Conservation (phyloP, 2,888 invertebrate genomes). For the Nebria brevicollis region DNA sequence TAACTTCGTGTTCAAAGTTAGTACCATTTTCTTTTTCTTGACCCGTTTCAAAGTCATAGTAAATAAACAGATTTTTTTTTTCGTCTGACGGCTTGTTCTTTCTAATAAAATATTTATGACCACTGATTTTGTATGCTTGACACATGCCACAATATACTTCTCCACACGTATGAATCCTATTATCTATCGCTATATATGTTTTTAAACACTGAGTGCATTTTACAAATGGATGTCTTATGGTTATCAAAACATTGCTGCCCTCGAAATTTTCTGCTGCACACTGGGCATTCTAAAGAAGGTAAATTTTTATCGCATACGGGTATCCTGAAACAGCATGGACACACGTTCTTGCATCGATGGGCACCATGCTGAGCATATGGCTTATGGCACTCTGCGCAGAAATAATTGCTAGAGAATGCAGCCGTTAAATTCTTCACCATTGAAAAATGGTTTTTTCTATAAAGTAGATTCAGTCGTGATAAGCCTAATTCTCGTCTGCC, state of each 20-base stretch:
- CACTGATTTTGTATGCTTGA: not conserved
- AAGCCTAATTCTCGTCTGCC: too few species aligned
- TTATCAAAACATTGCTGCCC: constrained; percentile 25
- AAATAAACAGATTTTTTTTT: not conserved
- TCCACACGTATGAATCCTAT: not conserved
- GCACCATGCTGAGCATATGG: too few species aligned
- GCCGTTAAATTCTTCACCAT: too few species aligned
- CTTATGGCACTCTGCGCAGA: too few species aligned
- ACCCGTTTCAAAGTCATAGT: not conserved
- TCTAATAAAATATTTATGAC: not conserved
- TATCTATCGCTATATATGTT: not conserved
- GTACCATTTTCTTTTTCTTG: not conserved
- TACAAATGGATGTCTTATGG: constrained; percentile 10
- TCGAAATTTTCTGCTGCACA: constrained; percentile 29
- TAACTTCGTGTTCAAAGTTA: not conserved
- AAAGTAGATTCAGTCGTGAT: too few species aligned
- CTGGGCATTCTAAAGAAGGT: constrained; percentile 10
- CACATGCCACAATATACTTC: not conserved
- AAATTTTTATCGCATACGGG: constrained; percentile 33
- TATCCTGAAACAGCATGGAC: constrained; percentile 34
- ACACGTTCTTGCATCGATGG: constrained; percentile 46
- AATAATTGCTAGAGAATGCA: too few species aligned
- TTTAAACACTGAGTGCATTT: constrained; percentile 1
- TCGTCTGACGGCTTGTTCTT: not conserved
- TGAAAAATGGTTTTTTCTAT: too few species aligned